Evolutionary conservation across 2,888 invertebrate species (phyloP), one percentile per base, ranked within the genome.

Genomic region (Pecten maximus): DNA sequence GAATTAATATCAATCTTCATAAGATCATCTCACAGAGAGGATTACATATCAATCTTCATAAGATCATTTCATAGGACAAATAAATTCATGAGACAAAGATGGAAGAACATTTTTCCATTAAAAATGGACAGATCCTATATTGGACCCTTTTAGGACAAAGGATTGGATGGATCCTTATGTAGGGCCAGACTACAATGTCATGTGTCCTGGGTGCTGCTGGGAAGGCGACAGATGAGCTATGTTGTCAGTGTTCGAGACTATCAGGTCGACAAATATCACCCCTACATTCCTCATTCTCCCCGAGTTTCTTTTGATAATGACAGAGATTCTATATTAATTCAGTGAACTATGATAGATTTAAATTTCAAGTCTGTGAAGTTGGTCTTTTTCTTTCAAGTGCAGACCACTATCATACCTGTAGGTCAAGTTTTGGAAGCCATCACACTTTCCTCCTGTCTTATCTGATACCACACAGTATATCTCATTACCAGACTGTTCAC

Each of bases 321-420:
- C 74, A 74, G 74, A 74, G 74, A 74, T 74, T 74, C 74, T 74
- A 74, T 74, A 74, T 74, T 74, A 74, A 74, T 74, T 74, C 74
- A 74, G 74, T 74, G 35, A 74, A 74, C 74, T 74, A 74, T 74
- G 35, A 74, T 74, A 74, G 74, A 74, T 74, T 74, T 74, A 74
- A 74, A 74, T 74, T 74, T 74, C 74, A 74, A 74, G 35, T 35
- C 74, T 74, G 28, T 74, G 74, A 74, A 23, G 74, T 74, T 60
- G 74, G 74, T 74, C 74, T 74, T 28, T 74, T 35, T 74, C 74
- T 74, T 74, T 74, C 35, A 74, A 74, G 74, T 74, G 28, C 74
- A 74, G 74, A 74, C 74, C 28, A 74, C 74, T 74, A 74, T 74
- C 74, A 28, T 74, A 74, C 74, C 35, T 74, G 74, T 28, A 35